phyloP scores from a whole-genome alignment of 2,888 invertebrate species.

The Heteropelma amictum region DNA sequence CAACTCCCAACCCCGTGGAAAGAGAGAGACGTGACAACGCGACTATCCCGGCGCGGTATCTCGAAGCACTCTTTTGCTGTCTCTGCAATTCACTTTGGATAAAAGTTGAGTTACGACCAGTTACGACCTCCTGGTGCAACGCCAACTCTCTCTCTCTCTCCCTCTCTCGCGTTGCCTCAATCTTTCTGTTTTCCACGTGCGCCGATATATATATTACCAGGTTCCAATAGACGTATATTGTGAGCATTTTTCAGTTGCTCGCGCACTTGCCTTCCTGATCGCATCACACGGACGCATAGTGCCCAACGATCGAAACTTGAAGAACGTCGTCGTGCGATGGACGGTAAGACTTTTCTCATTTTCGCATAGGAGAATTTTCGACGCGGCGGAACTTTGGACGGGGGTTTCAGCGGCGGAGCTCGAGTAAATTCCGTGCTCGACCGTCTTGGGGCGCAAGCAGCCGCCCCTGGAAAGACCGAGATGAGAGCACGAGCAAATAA shows the following conservation, averaged over 20 bases:
- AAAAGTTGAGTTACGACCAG: constrained; percentile 39
- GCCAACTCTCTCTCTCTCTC: constrained; percentile 1
- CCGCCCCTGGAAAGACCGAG: constrained; percentile 31
- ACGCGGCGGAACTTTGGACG: no score
- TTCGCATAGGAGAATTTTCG: no score
- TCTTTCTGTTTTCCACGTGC: not conserved
- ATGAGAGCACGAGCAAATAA: constrained; percentile 41
- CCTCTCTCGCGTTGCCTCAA: not conserved
- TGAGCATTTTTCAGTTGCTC: no score
- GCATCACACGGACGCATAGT: no score
- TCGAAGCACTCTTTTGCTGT: not conserved
- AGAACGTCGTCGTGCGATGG: no score
- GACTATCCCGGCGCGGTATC: constrained; percentile 48
- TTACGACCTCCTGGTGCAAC: not conserved
- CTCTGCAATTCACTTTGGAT: not conserved
- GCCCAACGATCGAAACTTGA: no score
- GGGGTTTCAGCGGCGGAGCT: no score
- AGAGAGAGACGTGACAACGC: no score
- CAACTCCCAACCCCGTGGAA: no score
- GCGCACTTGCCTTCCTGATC: no score
- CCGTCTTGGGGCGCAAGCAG: constrained; percentile 31
- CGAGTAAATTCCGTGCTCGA: constrained; percentile 43
- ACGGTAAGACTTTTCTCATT: no score
- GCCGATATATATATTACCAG: not conserved
- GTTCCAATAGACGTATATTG: not conserved